A percentile compares a stretch with the other conserved stretches of the same genome.
These are phyloP conservation scores for Lithophane socia DNA, from an alignment of 2,888 invertebrate genomes.

Conservation along the genomic window DNA sequence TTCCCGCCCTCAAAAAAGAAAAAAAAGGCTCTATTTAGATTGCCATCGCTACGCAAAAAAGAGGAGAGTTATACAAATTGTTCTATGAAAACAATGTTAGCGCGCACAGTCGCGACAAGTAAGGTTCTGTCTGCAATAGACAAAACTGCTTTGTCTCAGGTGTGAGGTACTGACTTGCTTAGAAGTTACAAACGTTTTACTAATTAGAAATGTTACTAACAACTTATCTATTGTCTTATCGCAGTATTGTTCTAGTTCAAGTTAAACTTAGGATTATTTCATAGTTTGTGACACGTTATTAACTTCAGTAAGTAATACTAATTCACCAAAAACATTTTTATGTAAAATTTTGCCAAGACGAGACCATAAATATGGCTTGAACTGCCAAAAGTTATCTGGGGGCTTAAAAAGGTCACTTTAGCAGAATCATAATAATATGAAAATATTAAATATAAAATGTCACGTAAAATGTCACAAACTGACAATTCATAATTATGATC, in stretches of 20 bases:
- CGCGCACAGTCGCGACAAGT: neutral
- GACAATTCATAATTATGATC: too few relatives aligned
- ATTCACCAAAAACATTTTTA: too few relatives aligned
- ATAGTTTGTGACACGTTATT: conserved; percentile 1
- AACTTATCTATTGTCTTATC: conserved; percentile 26
- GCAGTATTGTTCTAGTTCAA: conserved; percentile 17
- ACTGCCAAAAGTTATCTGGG: too few relatives aligned
- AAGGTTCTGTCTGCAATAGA: neutral
- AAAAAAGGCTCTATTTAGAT: neutral
- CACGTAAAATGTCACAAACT: too few relatives aligned
- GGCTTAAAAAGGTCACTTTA: too few relatives aligned
- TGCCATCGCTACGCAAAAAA: neutral
- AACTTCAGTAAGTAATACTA: neutral
- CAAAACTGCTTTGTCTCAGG: neutral
- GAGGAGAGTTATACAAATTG: neutral
- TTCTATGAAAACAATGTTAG: neutral
- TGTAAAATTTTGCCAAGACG: too few relatives aligned
- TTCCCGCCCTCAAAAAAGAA: too few relatives aligned
- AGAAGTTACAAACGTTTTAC: conserved; percentile 16
- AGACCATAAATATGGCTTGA: too few relatives aligned
- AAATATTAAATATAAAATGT: too few relatives aligned
- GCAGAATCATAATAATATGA: too few relatives aligned
- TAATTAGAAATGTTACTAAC: conserved; percentile 39
- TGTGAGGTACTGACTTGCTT: neutral
- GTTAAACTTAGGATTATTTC: conserved; percentile 12